Conservation (phyloP, 2,113 vertebrate genomes). For the Vulpes lagopus region DNA sequence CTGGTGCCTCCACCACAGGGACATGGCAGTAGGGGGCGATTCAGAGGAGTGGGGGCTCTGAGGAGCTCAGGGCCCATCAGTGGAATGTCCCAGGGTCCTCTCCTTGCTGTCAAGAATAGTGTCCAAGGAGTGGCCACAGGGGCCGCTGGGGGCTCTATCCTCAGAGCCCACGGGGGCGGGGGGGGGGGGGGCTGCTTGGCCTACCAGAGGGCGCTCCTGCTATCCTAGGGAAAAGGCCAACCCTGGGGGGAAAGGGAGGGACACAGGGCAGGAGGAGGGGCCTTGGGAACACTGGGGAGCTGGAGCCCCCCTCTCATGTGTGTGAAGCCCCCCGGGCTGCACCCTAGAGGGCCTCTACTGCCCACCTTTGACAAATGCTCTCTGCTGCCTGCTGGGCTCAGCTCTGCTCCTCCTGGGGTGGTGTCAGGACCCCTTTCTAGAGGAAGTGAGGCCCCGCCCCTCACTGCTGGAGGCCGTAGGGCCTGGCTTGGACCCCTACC, state of each 20-base stretch:
- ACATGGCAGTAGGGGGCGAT: fast-evolving
- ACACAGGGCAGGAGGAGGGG: fast-evolving
- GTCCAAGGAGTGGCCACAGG: fast-evolving
- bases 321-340: background rate
- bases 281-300: background rate
- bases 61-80: no score
- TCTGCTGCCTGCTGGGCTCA: background rate
- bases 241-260: no score
- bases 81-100: background rate
- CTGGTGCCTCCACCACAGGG: background rate
- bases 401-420: background rate
- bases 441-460: background rate
- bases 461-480: background rate
- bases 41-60: background rate
- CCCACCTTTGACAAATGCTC: fast-evolving
- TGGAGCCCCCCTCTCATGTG: background rate
- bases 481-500: background rate
- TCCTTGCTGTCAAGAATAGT: background rate
- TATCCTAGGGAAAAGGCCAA: fast-evolving
- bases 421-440: fast-evolving
- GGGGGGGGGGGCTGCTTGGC: no score
- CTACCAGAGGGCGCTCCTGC: background rate
- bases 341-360: background rate
- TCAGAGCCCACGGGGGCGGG: background rate
- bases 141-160: background rate